Evolutionary conservation across 2,113 vertebrate species (phyloP).

Genomic region (Nothobranchius furzeri): DNA sequence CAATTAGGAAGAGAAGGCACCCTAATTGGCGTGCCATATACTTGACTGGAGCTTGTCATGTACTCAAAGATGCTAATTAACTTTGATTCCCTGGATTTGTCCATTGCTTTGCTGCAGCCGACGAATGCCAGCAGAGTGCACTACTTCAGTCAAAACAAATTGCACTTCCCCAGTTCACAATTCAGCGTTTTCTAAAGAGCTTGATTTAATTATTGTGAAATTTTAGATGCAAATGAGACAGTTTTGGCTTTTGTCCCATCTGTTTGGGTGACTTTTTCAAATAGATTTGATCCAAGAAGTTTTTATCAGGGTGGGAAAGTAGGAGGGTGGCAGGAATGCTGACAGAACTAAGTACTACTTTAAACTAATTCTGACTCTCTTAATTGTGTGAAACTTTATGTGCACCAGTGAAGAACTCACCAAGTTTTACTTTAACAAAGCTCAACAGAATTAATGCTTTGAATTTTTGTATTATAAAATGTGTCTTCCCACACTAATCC

Average conservation of each 20-base stretch:
- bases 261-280: not conserved
- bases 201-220: not conserved
- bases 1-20: slow-evolving; percentile 20
- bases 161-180: slow-evolving; percentile 11
- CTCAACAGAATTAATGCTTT: not conserved
- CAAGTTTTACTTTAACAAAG: not conserved
- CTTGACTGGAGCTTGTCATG: slow-evolving; percentile 39
- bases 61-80: slow-evolving; percentile 36
- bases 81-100: slow-evolving; percentile 32
- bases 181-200: slow-evolving; percentile 3
- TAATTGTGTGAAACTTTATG: not conserved
- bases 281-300: not conserved
- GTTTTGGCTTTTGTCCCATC: not conserved
- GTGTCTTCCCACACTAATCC: too few species aligned
- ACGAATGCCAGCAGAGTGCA: not conserved
- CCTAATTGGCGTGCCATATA: slow-evolving; percentile 34
- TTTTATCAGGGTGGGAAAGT: not conserved
- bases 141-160: slow-evolving; percentile 3
- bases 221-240: not conserved
- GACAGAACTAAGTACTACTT: not conserved
- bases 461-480: too few species aligned
- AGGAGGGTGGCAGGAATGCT: not conserved
- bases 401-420: not conserved
- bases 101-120: not conserved
- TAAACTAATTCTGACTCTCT: not conserved